These are phyloP conservation scores for Nettapus auritus DNA, from an alignment of 2,113 vertebrate genomes.

Conservation along the genomic window DNA sequence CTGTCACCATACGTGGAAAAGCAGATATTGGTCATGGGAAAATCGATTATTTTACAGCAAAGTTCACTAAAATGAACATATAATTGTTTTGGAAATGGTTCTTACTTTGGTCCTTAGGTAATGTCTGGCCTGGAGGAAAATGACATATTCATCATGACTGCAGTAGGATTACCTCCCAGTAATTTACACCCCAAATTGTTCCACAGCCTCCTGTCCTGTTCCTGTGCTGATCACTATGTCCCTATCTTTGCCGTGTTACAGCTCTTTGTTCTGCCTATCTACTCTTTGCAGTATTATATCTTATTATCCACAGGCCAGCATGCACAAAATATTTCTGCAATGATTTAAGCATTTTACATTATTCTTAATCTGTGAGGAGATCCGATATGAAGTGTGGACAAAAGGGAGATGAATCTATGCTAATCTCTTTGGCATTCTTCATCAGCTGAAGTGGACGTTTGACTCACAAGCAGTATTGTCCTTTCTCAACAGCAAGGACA, in stretches of 20 bases:
- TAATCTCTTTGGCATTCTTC: slow-evolving; percentile 24
- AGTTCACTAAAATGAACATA: background rate
- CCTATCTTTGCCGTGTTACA: background rate
- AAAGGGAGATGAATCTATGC: slow-evolving; percentile 3
- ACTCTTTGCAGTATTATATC: background rate
- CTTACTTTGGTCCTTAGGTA: background rate
- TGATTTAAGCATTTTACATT: slow-evolving; percentile 17
- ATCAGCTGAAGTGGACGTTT: background rate
- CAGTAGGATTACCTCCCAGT: background rate
- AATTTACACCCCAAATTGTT: background rate
- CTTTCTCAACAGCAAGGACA: slow-evolving; percentile 55
- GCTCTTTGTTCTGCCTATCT: background rate
- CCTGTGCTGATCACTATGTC: background rate
- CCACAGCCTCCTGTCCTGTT: background rate
- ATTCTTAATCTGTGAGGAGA: slow-evolving; percentile 22
- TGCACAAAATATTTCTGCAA: background rate
- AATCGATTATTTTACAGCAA: background rate
- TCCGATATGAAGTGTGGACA: background rate
- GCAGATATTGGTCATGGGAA: background rate
- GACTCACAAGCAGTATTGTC: background rate
- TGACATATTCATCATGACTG: background rate
- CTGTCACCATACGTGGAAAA: background rate
- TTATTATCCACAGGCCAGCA: background rate
- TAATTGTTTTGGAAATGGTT: background rate
- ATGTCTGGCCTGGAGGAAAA: background rate